Base-by-base conservation (phyloP, 2,888 invertebrate genomes). In the Acrobasis consociella region DNA sequence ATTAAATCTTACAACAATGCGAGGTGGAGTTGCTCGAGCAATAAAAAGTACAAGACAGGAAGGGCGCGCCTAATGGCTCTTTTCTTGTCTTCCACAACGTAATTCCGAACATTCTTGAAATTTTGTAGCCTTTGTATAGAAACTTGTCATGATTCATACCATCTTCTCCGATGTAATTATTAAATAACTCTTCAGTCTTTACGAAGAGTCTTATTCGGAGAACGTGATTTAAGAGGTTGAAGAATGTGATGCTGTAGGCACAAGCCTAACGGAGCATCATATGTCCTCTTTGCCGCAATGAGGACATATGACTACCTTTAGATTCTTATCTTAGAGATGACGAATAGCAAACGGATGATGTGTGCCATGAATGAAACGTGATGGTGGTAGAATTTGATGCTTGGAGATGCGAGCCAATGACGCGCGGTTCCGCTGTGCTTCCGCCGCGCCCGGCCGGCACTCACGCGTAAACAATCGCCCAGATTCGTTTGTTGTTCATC, bases 11-110 rank as follows among this genome's bases (percentile, higher is more conserved):
- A 82, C 81, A 91, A 91, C 89, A 91, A 91, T 90, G 85, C 80
- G 80, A 86, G 91, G 91, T 81, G 89, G 82, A 87, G 91, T 86
- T 81, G 80, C 78, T 77, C 70, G 77, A 74, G 83, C 79, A 86
- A 85, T 89, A 89, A 90, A 90, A 88, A 87, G 85, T 85, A 86
- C 85, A 86, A 89, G 86, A 87, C 82, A 83, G 84, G 86, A 91
- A 87, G 89, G 91, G 91, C 81, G 91, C 77, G 89, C 83, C 87
- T 87, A 87, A 89, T 88, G 80, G 83, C 75, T 76, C 74, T 73
- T 68, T 78, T 78, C 76, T 76, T 31, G 56, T 17, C 67, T 64
- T 60, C 61, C 53, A 46, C 62, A 66, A 65, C 63, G 64, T 67
- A 59, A 64, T 63, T 22, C 15, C 49, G 51, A 63, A 3, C 16